phyloP scores from a whole-genome alignment of 2,888 invertebrate species.

The Cinara cedri region DNA sequence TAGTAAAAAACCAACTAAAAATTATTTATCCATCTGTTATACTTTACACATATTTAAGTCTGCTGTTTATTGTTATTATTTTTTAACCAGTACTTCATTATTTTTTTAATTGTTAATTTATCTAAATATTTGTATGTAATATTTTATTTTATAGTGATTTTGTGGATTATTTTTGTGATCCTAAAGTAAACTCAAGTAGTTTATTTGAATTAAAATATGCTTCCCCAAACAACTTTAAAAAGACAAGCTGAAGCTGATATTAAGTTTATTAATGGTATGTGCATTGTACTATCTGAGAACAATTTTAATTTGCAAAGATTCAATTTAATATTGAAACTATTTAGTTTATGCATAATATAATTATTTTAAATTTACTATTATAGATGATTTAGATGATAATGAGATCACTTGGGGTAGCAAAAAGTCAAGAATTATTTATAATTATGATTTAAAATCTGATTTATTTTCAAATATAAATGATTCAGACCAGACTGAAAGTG shows the following conservation, averaged over 20 bases:
- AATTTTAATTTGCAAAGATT: constrained; percentile 15
- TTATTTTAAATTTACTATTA: constrained; percentile 50
- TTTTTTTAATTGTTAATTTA: neutral
- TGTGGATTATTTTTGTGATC: neutral
- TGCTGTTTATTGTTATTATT: too few relatives aligned
- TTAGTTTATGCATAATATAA: constrained; percentile 29
- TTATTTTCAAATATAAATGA: constrained; percentile 51
- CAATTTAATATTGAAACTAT: neutral
- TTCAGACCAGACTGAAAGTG: constrained; percentile 67
- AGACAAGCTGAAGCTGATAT: constrained; percentile 23
- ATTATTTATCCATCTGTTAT: too few relatives aligned
- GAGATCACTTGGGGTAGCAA: constrained; percentile 29
- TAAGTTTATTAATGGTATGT: constrained; percentile 43
- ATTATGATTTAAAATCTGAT: constrained; percentile 40
- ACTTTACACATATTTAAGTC: too few relatives aligned
- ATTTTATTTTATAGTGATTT: neutral
- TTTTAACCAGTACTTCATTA: neutral
- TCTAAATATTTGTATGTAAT: neutral
- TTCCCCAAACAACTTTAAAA: constrained; percentile 40
- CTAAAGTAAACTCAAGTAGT: constrained; percentile 13
- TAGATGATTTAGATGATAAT: constrained; percentile 44
- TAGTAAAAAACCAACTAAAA: too few relatives aligned
- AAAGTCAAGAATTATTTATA: constrained; percentile 43
- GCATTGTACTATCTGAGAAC: constrained; percentile 29
- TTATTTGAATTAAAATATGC: constrained; percentile 48